Evolutionary conservation across 2,797 vertebrate species (phyloP), one percentile per base, ranked within the genome.

Genomic region (Lycodopsis pacificus): DNA sequence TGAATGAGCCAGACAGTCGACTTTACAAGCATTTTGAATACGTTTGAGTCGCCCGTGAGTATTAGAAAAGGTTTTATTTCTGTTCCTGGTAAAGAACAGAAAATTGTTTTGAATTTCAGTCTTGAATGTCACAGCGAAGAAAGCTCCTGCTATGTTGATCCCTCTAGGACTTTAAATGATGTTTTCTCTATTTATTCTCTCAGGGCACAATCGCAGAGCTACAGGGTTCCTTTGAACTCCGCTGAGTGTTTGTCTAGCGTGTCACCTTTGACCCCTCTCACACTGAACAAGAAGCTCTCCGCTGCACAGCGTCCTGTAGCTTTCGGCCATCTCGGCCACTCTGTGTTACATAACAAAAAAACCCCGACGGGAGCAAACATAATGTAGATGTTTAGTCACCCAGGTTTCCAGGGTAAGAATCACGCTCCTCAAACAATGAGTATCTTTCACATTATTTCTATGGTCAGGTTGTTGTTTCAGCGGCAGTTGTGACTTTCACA

Each of bases 181-280:
- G 48, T 49, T 81, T 85, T 77, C 75, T 91, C 22, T 84, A 73
- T 83, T 80, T 83, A 71, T 86, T 81, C 74, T 77, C 64, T 76
- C 19, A 5, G 61, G 66, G 19, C 54, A 67, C 51, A 77, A 64
- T 40, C 70, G 70, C 73, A 59, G 64, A 87, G 48, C 62, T 48
- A 44, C 62, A 76, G 30, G 57, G 74, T 73, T 30, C 48, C 70
- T 53, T 53, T 71, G 67, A 77, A 36, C 58, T 56, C 30, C 40
- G 7, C 65, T 32, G 30, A 80, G 66, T 58, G 34, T 48, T 86
- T 54, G 74, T 53, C 72, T 48, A 75, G 65, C 15, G 2, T 27
- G 27, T 14, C 61, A 77, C 71, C 85, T 84, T 84, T 83, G 77
- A 89, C 86, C 77, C 38, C 30, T 56, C 42, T 15, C 49, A 51